Evolutionary conservation across 2,888 invertebrate genomes (phyloP).

Genomic region (Eupelmus urozonus): DNA sequence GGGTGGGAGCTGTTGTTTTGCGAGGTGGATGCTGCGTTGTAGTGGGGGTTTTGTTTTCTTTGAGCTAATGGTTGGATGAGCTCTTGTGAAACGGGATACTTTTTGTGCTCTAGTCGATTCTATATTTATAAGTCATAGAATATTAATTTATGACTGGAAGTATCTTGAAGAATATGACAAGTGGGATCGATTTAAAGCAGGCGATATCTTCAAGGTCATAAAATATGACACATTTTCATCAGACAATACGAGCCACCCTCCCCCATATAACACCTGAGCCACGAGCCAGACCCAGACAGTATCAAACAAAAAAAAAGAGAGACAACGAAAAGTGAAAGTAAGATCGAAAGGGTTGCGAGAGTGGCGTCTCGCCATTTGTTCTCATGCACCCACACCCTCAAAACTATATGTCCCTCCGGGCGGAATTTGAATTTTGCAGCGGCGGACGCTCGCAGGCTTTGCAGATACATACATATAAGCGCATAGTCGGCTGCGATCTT

Average conservation of each 20-base stretch:
- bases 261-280: too few relatives aligned
- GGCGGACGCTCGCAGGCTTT: slow-evolving; percentile 26
- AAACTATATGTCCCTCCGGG: slow-evolving; percentile 15
- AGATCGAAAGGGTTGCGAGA: neutral
- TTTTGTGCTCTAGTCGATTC: too few relatives aligned
- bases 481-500: slow-evolving; percentile 34
- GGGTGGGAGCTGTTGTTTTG: neutral
- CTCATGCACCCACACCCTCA: neutral
- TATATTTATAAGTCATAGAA: too few relatives aligned
- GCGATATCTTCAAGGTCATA: too few relatives aligned
- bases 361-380: slow-evolving; percentile 13
- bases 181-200: too few relatives aligned
- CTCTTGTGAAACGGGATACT: neutral
- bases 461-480: neutral
- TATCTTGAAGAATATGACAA: too few relatives aligned
- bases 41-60: neutral
- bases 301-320: neutral
- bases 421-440: slow-evolving; percentile 50
- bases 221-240: too few relatives aligned
- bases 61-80: neutral
- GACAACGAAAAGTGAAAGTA: neutral
- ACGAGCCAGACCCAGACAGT: too few relatives aligned
- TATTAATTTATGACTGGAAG: too few relatives aligned
- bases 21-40: neutral
- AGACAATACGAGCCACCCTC: too few relatives aligned